phyloP scores from a whole-genome alignment of 2,888 invertebrate species.

The Dermolepida albohirtum region DNA sequence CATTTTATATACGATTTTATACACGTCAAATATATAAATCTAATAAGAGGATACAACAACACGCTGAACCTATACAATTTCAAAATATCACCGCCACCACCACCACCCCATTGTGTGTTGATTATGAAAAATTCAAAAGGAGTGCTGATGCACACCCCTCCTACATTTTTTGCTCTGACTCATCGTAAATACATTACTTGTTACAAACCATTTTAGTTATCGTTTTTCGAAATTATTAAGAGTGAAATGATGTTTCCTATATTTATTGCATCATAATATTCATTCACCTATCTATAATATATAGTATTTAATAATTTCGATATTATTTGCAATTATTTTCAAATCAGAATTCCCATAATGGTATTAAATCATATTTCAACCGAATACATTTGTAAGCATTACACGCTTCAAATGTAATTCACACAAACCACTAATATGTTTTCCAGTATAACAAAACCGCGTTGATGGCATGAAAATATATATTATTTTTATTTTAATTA shows the following conservation, averaged over 20 bases:
- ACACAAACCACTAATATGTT: constrained; percentile 27
- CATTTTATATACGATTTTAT: constrained; percentile 42
- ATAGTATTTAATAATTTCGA: constrained; percentile 29
- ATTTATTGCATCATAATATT: neutral
- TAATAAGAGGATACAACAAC: constrained; percentile 4
- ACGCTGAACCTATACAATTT: constrained; percentile 23
- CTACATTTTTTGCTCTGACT: constrained; percentile 41
- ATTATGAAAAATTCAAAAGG: constrained; percentile 47
- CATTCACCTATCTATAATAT: neutral
- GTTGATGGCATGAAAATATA: constrained; percentile 3
- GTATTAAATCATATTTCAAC: constrained; percentile 26
- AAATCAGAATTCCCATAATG: constrained; percentile 9
- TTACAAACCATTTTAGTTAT: neutral
- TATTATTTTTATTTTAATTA: too few relatives aligned
- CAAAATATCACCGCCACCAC: constrained; percentile 1
- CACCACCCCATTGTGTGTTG: constrained; percentile 23
- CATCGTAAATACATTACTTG: constrained; percentile 47
- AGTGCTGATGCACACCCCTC: constrained; percentile 43
- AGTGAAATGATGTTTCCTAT: neutral
- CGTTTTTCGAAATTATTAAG: constrained; percentile 9
- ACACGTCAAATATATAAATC: constrained; percentile 22
- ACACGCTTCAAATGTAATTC: constrained; percentile 4
- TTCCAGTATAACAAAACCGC: constrained; percentile 21
- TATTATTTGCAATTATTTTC: constrained; percentile 24
- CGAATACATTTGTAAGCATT: constrained; percentile 16